phyloP scores from a whole-genome alignment of 2,797 vertebrate genomes.

The Sphenopsis melanotis region DNA sequence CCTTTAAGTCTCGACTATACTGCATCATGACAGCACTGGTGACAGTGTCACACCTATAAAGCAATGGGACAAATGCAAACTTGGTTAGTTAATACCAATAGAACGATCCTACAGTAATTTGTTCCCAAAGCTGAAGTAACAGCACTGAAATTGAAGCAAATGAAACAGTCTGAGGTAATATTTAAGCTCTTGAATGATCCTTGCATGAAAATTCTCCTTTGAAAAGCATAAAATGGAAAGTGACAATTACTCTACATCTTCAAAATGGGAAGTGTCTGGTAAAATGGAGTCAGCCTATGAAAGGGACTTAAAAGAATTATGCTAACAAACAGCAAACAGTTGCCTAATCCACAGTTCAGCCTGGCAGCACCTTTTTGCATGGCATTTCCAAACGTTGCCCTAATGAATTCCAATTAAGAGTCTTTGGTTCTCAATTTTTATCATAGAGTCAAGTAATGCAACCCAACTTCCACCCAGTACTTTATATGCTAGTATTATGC shows the following conservation, averaged over 20 bases:
- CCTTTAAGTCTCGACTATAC: constrained; percentile 96
- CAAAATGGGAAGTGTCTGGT: background rate
- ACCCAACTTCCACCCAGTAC: background rate
- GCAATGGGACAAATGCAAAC: background rate
- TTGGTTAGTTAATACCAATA: background rate
- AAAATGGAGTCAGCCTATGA: background rate
- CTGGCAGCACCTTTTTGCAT: background rate
- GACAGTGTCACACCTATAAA: constrained; percentile 91
- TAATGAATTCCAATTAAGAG: background rate
- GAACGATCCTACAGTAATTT: background rate
- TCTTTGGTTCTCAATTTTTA: background rate
- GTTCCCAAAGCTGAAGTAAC: background rate
- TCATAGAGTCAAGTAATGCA: background rate
- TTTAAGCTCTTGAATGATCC: background rate
- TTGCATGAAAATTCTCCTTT: background rate
- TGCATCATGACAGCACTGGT: constrained; percentile 99
- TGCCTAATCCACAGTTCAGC: background rate
- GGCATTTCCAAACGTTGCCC: background rate
- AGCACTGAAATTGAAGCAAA: background rate
- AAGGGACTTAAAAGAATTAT: background rate
- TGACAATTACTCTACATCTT: background rate
- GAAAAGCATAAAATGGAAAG: background rate
- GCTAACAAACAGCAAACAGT: background rate
- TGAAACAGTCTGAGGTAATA: background rate
- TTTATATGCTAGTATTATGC: background rate